Evolutionary conservation across 2,113 vertebrate genomes (phyloP), one percentile per base, ranked within the genome.

Genomic region (Craseonycteris thonglongyai): DNA sequence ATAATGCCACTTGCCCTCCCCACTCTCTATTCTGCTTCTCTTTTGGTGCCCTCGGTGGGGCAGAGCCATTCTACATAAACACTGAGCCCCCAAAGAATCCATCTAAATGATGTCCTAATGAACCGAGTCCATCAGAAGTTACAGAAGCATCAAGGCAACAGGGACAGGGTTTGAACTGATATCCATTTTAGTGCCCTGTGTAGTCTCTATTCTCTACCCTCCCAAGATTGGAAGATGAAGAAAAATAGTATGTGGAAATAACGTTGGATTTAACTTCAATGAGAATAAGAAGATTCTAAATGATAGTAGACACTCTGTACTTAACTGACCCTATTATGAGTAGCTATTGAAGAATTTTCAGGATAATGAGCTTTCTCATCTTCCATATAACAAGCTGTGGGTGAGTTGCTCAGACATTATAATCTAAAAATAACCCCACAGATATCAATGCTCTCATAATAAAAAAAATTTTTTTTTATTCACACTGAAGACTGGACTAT

Each of bases 321-420:
- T 96, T 96, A 97, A 94, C 96, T 95, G 93, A 94, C 93, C 95
- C 95, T 96, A 93, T 96, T 96, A 96, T 47, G 84, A 96, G 95
- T 38, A 90, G 88, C 90, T 93, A 96, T 95, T 94, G 93, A 96
- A 96, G 93, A 97, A 95, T 97, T 97, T 96, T 97, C 96, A 97
- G 95, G 81, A 94, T 96, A 96, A 97, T 95, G 91, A 97, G 84
- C 72, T 85, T 88, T 88, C 90, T 96, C 93, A 85, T 97, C 92
- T 97, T 93, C 95, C 95, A 95, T 95, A 80, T 95, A 97, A 96
- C 78, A 96, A 95, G 92, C 92, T 61, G 24, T 92, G 72, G 81
- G 72, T 7, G 30, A 80, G 88, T 12, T 82, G 16, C 54, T 96
- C 76, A 93, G 68, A 93, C 16, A 94, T 88, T 90, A 90, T 12